Percentiles rank a stretch among this genome's conserved stretches.
Evolutionary conservation across 2,888 invertebrate genomes (phyloP).

Genomic region (Nyleta sp.): DNA sequence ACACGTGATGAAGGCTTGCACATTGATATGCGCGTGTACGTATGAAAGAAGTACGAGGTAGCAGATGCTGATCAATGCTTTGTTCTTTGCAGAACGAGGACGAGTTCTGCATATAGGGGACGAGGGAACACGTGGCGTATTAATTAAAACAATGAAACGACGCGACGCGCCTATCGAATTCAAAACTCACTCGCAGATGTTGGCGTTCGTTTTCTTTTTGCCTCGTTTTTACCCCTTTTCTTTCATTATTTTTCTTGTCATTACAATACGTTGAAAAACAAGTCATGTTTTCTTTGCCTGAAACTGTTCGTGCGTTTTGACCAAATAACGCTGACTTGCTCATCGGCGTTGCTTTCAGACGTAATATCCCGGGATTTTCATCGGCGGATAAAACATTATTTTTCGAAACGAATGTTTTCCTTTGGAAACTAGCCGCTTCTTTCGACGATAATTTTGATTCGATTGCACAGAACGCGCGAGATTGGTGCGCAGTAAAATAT

Average conservation of each 20-base stretch:
- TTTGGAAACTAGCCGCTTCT: no score
- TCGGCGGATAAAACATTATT: no score
- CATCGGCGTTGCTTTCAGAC: no score
- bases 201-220: slow-evolving; percentile 51
- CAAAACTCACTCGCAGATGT: slow-evolving; percentile 69
- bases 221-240: slow-evolving; percentile 54
- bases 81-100: slow-evolving; percentile 69
- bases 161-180: slow-evolving; percentile 68
- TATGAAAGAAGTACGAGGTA: slow-evolving; percentile 66
- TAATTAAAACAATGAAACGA: slow-evolving; percentile 78
- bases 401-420: no score
- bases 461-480: no score
- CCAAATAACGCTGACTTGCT: no score
- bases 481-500: no score
- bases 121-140: slow-evolving; percentile 73
- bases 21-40: slow-evolving; percentile 63
- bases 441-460: no score
- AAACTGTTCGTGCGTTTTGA: no score
- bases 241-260: slow-evolving; percentile 53
- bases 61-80: slow-evolving; percentile 74
- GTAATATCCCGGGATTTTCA: no score
- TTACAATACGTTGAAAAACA: no score
- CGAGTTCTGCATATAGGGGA: slow-evolving; percentile 65
- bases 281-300: slow-evolving; percentile 9
- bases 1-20: slow-evolving; percentile 60